phyloP scores from a whole-genome alignment of 2,797 vertebrate species.

The Galagoides demidoff region DNA sequence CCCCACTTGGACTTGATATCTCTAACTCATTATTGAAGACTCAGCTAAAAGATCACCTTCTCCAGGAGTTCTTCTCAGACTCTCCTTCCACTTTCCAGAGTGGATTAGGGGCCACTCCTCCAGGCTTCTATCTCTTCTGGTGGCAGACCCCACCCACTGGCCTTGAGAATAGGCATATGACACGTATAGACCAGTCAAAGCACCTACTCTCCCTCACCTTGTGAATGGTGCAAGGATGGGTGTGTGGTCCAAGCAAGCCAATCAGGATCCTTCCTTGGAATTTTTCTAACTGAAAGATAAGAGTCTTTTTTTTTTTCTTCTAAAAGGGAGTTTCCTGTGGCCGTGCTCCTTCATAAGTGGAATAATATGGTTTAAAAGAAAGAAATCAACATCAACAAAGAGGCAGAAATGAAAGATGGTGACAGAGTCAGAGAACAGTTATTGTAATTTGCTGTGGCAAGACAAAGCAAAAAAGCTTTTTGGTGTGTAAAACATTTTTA shows the following conservation, averaged over 20 bases:
- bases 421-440: neutral
- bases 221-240: neutral
- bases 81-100: neutral
- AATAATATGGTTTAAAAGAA: neutral
- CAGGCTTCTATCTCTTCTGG: neutral
- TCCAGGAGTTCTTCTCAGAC: neutral
- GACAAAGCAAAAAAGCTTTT: neutral
- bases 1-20: neutral
- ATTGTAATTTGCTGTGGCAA: neutral
- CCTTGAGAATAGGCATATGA: neutral
- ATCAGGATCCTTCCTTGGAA: neutral
- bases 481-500: neutral
- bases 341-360: neutral
- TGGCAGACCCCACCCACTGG: neutral
- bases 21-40: neutral
- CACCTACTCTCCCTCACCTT: neutral
- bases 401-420: neutral
- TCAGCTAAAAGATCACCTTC: neutral
- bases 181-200: neutral
- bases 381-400: neutral
- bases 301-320: neutral
- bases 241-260: neutral
- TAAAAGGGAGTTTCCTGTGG: neutral
- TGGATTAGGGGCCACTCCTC: neutral
- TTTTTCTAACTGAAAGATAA: neutral